Base-by-base conservation (phyloP, 2,888 invertebrate species). In the Drosophila kuntzei region DNA sequence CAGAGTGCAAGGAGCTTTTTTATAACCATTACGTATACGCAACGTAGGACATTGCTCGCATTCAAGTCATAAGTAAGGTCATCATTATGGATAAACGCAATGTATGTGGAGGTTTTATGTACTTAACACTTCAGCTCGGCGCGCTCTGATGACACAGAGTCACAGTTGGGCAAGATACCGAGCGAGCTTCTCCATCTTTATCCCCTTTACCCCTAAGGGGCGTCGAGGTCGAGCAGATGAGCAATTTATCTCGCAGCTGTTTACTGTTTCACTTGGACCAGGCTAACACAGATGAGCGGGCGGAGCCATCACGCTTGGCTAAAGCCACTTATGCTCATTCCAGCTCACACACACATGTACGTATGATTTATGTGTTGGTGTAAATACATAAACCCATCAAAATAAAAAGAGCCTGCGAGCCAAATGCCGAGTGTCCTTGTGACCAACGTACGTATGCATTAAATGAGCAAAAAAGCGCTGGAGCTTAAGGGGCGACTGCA, bases 241-340 rank as follows among this genome's bases (percentile, higher is more conserved):
- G 86, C 86, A 89, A 86, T 86, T 86, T 86, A 87, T 89, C 86
- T 87, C 74, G 86, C 86, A 86, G 86, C 89, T 86, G 89, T 89
- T 86, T 86, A 87, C 87, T 89, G 87, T 85, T 89, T 80, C 70
- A 76, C 78, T 79, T 70, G 68, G 64, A 50, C 58, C 46, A 32
- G 36, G 46, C 49, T 29, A 44, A 25, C 55, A 55, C 22, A 50
- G 55, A 32, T 36, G 32, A 29, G 50, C 25, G 29, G 49, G 53
- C 32, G 62, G 54, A 54, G 67, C 54, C 64, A 43, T 68, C 51
- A 80, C 70, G 84, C 84, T 73, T 83, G 84, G 89, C 84, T 83
- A 78, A 78, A 84, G 89, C 89, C 89, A 84, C 83, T 88, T 88
- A 88, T 80, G 76, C 72, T 61, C 80, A 72, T 57, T 55, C 80